Conservation (phyloP, 1,140 invertebrate species). For the Bombus ignitus region DNA sequence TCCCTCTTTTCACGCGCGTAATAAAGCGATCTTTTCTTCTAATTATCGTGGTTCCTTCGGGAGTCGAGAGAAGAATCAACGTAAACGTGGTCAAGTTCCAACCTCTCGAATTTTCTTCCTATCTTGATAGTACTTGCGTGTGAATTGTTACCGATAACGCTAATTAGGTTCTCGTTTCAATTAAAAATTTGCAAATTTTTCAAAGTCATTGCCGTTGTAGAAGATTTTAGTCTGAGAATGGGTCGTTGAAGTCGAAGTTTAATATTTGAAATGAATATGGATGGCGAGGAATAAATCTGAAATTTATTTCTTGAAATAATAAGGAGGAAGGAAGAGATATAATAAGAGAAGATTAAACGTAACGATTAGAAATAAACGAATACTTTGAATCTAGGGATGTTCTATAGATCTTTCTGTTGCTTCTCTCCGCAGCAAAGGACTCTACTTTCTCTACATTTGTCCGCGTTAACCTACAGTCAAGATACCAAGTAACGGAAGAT, state of each 20-base stretch:
- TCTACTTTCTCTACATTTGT: too few species aligned
- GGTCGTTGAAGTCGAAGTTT: too few species aligned
- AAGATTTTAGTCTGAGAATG: too few species aligned
- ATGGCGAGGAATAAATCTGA: not conserved
- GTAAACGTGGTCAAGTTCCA: not conserved
- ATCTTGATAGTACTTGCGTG: not conserved
- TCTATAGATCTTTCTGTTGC: not conserved
- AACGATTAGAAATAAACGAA: not conserved
- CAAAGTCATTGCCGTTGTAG: too few species aligned
- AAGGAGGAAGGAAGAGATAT: not conserved
- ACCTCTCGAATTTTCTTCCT: not conserved
- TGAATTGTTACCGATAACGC: not conserved
- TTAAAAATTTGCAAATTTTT: not conserved
- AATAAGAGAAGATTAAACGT: not conserved
- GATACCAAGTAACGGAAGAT: not conserved
- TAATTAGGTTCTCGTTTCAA: not conserved
- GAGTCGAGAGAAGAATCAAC: not conserved
- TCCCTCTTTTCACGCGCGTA: not conserved
- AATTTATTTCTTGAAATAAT: not conserved
- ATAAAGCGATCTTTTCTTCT: not conserved
- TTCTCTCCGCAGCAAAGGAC: not conserved
- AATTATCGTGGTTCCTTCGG: not conserved
- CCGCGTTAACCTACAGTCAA: not conserved
- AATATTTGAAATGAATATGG: not conserved
- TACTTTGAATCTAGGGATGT: not conserved